Conservation (phyloP, 2,797 vertebrate genomes). For the Chelon labrosus region DNA sequence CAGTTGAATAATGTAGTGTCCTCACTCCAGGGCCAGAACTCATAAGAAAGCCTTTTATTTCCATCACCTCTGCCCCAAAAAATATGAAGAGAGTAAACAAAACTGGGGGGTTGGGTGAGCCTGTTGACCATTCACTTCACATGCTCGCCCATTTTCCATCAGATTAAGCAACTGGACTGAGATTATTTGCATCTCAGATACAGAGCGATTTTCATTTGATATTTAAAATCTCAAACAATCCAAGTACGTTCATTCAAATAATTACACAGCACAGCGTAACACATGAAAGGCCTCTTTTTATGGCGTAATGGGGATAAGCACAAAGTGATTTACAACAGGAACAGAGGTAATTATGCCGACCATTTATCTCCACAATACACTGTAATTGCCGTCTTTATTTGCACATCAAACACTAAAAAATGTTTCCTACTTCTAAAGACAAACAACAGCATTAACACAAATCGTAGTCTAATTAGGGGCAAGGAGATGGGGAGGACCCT, state of each 20-base stretch:
- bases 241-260: slow-evolving; percentile 43
- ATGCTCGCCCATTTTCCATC: not conserved
- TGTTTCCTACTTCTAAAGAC: slow-evolving; percentile 27
- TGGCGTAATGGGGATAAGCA: slow-evolving; percentile 48
- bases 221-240: slow-evolving; percentile 41
- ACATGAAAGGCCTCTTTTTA: slow-evolving; percentile 36
- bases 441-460: slow-evolving; percentile 37
- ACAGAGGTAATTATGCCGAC: slow-evolving; percentile 54
- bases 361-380: slow-evolving; percentile 57
- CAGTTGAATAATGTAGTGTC: slow-evolving; percentile 54
- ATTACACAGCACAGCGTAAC: slow-evolving; percentile 16
- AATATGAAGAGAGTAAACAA: not conserved
- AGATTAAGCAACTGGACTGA: slow-evolving; percentile 39
- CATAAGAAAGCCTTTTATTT: slow-evolving; percentile 30
- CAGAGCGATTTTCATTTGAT: slow-evolving; percentile 22
- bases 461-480: slow-evolving; percentile 39
- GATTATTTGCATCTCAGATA: slow-evolving; percentile 43
- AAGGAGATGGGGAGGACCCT: not conserved
- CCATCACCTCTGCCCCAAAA: not conserved
- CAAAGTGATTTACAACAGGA: slow-evolving; percentile 50
- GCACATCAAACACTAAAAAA: slow-evolving; percentile 63
- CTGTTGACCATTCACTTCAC: slow-evolving; percentile 6
- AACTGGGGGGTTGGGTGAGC: not conserved
- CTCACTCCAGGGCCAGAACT: slow-evolving; percentile 13
- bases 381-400: slow-evolving; percentile 67